phyloP scores from a whole-genome alignment of 1,140 invertebrate species.

The Brachionus paranguensis region DNA sequence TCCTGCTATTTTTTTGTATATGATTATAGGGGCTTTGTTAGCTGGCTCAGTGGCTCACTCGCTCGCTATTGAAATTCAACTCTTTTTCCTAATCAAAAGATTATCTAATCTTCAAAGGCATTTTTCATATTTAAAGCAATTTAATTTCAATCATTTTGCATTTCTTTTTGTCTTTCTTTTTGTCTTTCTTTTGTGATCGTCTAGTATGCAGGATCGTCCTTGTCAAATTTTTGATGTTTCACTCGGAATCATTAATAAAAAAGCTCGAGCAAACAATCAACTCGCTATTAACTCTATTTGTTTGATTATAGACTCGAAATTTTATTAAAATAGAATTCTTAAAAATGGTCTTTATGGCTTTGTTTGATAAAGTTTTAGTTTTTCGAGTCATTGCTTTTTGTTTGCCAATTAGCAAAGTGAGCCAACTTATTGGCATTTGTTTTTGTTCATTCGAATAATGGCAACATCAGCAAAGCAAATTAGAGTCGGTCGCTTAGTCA shows the following conservation, averaged over 20 bases:
- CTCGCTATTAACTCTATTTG: neutral
- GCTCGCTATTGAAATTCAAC: neutral
- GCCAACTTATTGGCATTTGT: neutral
- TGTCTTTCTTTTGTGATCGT: too few relatives aligned
- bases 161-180: too few relatives aligned
- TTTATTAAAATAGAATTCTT: slow-evolving; percentile 9
- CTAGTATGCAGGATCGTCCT: too few relatives aligned
- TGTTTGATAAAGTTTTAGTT: neutral
- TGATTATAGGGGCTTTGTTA: neutral
- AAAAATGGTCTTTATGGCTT: slow-evolving; percentile 18
- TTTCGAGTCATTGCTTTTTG: neutral
- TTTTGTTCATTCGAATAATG: neutral
- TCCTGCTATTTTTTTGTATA: neutral
- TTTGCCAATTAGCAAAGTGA: neutral
- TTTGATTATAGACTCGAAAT: slow-evolving; percentile 3
- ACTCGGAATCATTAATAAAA: neutral
- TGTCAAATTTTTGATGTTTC: neutral
- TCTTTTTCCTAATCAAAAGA: slow-evolving; percentile 9
- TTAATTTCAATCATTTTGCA: too few relatives aligned
- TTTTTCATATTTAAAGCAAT: neutral
- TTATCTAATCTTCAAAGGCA: neutral
- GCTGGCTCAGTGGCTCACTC: neutral
- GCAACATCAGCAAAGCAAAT: neutral
- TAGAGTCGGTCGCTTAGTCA: too few relatives aligned
- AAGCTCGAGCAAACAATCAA: neutral